Evolutionary conservation across 2,888 invertebrate genomes (phyloP).

Genomic region (Plebejus anna): DNA sequence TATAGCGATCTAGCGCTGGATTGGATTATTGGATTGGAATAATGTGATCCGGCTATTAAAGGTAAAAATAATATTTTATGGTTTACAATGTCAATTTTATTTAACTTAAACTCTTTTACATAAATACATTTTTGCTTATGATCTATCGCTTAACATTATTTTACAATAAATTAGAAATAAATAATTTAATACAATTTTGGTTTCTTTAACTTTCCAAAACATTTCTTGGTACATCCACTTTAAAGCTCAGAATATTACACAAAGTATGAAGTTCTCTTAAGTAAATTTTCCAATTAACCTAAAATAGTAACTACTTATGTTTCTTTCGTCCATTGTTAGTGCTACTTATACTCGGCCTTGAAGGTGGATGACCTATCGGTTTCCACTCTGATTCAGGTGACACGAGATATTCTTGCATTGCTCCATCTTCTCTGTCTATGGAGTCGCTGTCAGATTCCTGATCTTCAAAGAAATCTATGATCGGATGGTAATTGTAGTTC

Average conservation of each 20-base stretch:
- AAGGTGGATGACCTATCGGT: constrained; percentile 62
- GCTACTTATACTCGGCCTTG: constrained; percentile 49
- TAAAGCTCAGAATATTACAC: constrained; percentile 17
- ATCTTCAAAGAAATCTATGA: constrained; percentile 87
- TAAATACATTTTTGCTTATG: constrained; percentile 22
- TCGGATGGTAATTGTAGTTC: constrained; percentile 91
- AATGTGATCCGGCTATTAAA: no score
- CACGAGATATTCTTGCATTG: constrained; percentile 49
- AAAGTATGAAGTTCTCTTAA: neutral
- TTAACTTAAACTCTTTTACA: constrained; percentile 24
- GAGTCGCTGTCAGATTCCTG: constrained; percentile 57
- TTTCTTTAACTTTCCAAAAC: constrained; percentile 18
- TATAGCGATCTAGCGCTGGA: no score
- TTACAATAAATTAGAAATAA: constrained; percentile 28
- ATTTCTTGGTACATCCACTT: neutral
- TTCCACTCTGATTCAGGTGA: constrained; percentile 71
- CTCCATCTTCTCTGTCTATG: constrained; percentile 65
- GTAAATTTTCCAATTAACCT: neutral
- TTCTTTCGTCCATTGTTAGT: constrained; percentile 46
- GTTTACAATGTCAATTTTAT: constrained; percentile 20
- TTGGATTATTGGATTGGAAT: no score
- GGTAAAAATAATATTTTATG: neutral
- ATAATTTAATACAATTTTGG: constrained; percentile 31
- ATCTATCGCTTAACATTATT: constrained; percentile 7
- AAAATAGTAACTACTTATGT: constrained; percentile 42